A percentile compares a stretch with the other conserved stretches of the same genome.
These are phyloP conservation scores for Gambelia wislizenii DNA, from an alignment of 2,797 vertebrate species.

Conservation along the genomic window DNA sequence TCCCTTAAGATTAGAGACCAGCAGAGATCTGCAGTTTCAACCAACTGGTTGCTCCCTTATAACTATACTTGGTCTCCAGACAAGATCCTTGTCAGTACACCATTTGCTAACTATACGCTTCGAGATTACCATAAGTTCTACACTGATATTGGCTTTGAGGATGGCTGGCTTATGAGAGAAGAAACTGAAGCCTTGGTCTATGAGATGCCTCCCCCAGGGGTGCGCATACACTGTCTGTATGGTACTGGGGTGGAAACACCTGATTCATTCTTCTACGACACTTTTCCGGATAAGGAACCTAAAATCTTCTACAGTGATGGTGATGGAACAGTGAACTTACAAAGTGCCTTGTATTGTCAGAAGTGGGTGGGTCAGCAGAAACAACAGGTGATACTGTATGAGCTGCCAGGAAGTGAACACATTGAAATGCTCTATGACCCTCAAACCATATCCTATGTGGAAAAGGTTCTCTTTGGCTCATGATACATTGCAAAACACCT, in stretches of 20 bases:
- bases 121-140: slow-evolving; percentile 89
- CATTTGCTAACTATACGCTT: slow-evolving; percentile 90
- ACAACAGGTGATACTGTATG: slow-evolving; percentile 83
- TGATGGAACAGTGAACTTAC: slow-evolving; percentile 94
- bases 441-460: slow-evolving; percentile 91
- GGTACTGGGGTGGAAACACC: slow-evolving; percentile 89
- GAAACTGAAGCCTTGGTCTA: slow-evolving; percentile 88
- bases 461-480: slow-evolving; percentile 83
- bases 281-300: slow-evolving; percentile 93
- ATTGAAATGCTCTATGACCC: slow-evolving; percentile 90
- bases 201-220: slow-evolving; percentile 83
- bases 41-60: slow-evolving; percentile 93
- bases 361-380: slow-evolving; percentile 86
- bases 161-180: slow-evolving; percentile 93
- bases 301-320: slow-evolving; percentile 84
- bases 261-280: slow-evolving; percentile 86
- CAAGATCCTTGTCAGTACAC: slow-evolving; percentile 88
- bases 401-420: slow-evolving; percentile 90
- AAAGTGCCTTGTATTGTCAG: slow-evolving; percentile 87
- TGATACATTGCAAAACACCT: slow-evolving; percentile 61
- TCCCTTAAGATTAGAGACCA: slow-evolving; percentile 92
- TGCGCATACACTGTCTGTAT: slow-evolving; percentile 91
- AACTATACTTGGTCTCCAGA: slow-evolving; percentile 89
- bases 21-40: slow-evolving; percentile 93
- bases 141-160: slow-evolving; percentile 87